Conservation (phyloP, 2,797 vertebrate species). For the Cyclura pinguis region DNA sequence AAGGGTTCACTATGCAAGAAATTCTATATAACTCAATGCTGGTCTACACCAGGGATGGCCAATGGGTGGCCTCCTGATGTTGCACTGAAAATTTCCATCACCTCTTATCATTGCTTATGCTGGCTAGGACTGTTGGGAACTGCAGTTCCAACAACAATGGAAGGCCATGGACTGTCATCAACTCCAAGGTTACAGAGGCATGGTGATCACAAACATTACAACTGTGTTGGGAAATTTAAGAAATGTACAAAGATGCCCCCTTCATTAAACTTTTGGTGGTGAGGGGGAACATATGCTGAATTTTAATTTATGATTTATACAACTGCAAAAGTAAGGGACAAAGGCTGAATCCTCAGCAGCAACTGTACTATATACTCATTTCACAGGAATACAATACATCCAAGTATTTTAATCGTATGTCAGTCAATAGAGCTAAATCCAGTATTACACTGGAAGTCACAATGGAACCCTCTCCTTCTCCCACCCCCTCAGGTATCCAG, state of each 20-base stretch:
- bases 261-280: neutral
- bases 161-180: neutral
- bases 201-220: neutral
- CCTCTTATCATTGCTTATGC: neutral
- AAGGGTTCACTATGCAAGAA: neutral
- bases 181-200: neutral
- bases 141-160: neutral
- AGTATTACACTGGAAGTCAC: neutral
- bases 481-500: neutral
- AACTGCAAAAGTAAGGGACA: slow-evolving; percentile 9
- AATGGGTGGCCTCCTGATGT: neutral
- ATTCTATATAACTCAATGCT: neutral
- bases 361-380: neutral
- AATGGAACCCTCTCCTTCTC: neutral
- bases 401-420: slow-evolving; percentile 4
- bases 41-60: neutral
- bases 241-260: neutral
- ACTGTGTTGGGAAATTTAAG: neutral
- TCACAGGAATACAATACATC: neutral
- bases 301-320: neutral
- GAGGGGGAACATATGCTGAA: neutral
- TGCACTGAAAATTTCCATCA: neutral
- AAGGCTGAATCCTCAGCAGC: neutral
- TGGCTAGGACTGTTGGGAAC: neutral
- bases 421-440: neutral